Evolutionary conservation across 2,113 vertebrate genomes (phyloP).

Genomic region (Eurystomus gularis): DNA sequence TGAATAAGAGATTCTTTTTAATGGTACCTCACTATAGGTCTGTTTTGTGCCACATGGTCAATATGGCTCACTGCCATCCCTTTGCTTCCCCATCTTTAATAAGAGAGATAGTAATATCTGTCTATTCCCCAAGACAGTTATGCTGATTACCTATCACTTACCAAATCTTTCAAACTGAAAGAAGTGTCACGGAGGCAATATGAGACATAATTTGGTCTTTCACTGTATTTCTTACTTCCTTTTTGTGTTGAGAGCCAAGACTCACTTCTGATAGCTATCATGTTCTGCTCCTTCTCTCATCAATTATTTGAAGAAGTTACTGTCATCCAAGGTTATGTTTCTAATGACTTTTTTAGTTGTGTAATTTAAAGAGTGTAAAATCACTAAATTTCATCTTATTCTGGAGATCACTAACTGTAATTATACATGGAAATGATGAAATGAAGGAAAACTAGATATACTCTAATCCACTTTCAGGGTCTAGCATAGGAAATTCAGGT

Average conservation of each 20-base stretch:
- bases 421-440: slow-evolving; percentile 37
- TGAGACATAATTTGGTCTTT: slow-evolving; percentile 18
- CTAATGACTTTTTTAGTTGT: slow-evolving; percentile 58
- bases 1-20: neutral
- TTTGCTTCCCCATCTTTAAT: neutral
- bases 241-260: slow-evolving; percentile 18
- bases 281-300: slow-evolving; percentile 49
- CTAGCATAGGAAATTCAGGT: neutral
- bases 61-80: neutral
- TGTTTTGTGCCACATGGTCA: neutral
- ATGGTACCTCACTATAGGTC: neutral
- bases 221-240: slow-evolving; percentile 7
- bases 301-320: slow-evolving; percentile 43
- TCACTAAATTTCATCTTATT: slow-evolving; percentile 45
- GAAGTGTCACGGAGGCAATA: neutral
- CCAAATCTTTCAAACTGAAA: slow-evolving; percentile 30
- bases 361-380: slow-evolving; percentile 44
- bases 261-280: slow-evolving; percentile 27
- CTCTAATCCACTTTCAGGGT: neutral
- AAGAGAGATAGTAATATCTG: neutral
- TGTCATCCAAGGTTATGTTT: slow-evolving; percentile 32
- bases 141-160: slow-evolving; percentile 32
- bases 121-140: neutral
- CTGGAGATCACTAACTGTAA: slow-evolving; percentile 31
- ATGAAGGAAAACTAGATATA: slow-evolving; percentile 12